Percentiles rank a stretch among this genome's conserved stretches.
Evolutionary conservation across 1,140 invertebrate genomes (phyloP).

Genomic region (Zeugodacus cucurbitae): DNA sequence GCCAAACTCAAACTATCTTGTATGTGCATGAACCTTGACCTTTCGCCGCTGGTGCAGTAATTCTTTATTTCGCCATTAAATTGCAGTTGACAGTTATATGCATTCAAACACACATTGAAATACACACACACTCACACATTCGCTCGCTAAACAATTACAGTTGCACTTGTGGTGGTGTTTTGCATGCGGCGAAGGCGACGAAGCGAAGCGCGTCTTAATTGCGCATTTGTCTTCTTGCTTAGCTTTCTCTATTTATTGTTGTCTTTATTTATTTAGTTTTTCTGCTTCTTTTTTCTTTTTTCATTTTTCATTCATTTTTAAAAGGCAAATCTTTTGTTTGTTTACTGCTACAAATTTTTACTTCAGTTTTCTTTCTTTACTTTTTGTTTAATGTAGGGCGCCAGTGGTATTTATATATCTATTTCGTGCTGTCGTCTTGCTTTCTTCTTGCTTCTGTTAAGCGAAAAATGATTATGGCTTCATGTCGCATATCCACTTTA

Average conservation of each 20-base stretch:
- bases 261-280: background rate
- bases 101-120: background rate
- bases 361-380: background rate
- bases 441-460: background rate
- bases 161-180: background rate
- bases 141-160: background rate
- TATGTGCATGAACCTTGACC: background rate
- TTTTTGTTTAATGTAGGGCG: background rate
- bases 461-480: background rate
- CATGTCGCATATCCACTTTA: background rate
- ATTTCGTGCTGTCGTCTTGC: background rate
- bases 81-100: background rate
- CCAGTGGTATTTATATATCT: background rate
- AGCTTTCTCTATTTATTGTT: background rate
- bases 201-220: background rate
- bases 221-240: background rate
- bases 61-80: constrained; percentile 1
- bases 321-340: no score
- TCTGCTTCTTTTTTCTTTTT: background rate
- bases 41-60: constrained; percentile 1
- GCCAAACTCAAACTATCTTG: background rate
- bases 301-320: no score
- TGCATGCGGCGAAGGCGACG: background rate
- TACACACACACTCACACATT: background rate
- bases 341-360: background rate